Evolutionary conservation across 2,113 vertebrate species (phyloP).

Genomic region (Nymphicus hollandicus): DNA sequence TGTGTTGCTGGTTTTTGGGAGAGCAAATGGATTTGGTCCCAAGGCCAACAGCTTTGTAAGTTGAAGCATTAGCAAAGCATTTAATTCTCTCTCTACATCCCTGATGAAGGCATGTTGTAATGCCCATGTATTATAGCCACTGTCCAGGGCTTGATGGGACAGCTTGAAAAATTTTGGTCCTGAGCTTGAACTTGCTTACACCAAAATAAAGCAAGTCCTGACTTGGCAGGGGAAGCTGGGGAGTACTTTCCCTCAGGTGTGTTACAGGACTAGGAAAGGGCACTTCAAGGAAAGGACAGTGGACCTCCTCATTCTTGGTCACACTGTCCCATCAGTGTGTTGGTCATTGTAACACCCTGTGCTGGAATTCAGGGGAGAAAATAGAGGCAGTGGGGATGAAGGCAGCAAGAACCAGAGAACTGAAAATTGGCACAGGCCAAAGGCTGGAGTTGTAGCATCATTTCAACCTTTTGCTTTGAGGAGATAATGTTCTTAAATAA

Average conservation of each 20-base stretch:
- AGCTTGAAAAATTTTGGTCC: neutral
- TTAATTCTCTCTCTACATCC: neutral
- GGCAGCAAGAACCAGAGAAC: neutral
- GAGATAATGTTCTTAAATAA: neutral
- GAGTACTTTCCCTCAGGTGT: neutral
- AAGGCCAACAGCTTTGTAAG: neutral
- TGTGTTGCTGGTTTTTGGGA: neutral
- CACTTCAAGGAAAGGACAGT: neutral
- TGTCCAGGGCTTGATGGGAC: neutral
- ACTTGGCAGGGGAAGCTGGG: neutral
- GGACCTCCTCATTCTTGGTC: neutral
- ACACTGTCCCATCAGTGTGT: neutral
- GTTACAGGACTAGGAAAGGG: neutral
- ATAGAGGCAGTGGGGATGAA: neutral
- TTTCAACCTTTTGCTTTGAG: neutral
- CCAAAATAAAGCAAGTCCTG: neutral
- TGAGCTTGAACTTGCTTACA: neutral
- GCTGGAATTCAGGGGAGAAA: neutral
- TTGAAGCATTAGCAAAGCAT: neutral
- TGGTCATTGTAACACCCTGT: neutral
- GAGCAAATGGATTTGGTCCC: neutral
- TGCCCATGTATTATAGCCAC: neutral
- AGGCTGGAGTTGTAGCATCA: neutral
- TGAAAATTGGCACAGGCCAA: neutral
- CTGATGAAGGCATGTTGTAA: neutral